phyloP scores from a whole-genome alignment of 1,140 invertebrate species.

The Zeugodacus cucurbitae region DNA sequence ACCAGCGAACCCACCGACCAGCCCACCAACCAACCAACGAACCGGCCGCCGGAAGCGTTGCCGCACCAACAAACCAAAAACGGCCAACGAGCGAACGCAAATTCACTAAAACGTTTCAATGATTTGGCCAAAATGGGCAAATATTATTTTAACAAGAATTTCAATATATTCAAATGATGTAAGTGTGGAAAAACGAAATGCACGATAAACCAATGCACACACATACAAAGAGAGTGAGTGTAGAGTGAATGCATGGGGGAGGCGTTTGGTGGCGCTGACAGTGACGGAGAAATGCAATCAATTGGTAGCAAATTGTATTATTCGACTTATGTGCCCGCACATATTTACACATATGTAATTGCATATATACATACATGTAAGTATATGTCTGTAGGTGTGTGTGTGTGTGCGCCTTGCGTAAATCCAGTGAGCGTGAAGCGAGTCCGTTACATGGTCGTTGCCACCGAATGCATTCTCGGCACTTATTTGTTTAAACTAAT shows the following conservation, averaged over 20 bases:
- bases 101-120: constrained; percentile 39
- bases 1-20: background rate
- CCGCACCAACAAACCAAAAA: background rate
- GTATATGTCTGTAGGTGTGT: background rate
- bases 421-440: background rate
- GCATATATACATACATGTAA: background rate
- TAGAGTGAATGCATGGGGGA: background rate
- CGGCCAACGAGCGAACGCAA: constrained; percentile 24
- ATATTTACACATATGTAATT: background rate
- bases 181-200: background rate
- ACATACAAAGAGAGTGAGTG: background rate
- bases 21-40: background rate
- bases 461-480: background rate
- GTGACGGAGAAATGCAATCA: constrained; percentile 11
- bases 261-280: background rate
- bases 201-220: background rate
- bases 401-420: background rate
- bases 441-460: background rate
- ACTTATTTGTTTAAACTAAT: background rate
- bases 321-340: background rate
- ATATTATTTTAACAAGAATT: constrained; percentile 39
- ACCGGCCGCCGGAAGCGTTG: background rate
- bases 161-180: constrained; percentile 16
- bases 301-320: background rate
- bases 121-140: constrained; percentile 38